phyloP scores from a whole-genome alignment of 2,888 invertebrate genomes.

The Aethes cnicana region DNA sequence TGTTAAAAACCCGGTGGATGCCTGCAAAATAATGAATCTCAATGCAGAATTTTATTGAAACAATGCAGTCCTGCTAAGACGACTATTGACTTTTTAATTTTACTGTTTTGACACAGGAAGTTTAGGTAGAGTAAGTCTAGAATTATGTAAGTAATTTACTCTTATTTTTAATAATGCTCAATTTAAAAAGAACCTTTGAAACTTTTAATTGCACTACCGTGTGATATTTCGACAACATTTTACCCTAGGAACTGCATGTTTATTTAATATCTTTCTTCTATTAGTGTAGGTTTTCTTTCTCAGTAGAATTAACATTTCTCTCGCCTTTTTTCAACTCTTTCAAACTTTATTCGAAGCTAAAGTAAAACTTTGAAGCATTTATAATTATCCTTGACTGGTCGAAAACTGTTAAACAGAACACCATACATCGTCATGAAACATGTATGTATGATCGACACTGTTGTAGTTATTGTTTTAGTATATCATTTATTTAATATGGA shows the following conservation, averaged over 20 bases:
- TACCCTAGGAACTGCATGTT: slow-evolving; percentile 46
- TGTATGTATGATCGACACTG: slow-evolving; percentile 50
- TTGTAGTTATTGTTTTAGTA: slow-evolving; percentile 45
- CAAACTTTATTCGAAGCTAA: slow-evolving; percentile 56
- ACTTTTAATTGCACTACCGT: slow-evolving; percentile 73
- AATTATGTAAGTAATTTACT: slow-evolving; percentile 24
- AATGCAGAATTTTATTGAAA: too few relatives aligned
- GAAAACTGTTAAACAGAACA: slow-evolving; percentile 57
- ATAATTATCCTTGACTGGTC: slow-evolving; percentile 66
- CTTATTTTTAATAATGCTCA: slow-evolving; percentile 48
- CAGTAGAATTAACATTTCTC: slow-evolving; percentile 48
- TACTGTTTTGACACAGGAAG: slow-evolving; percentile 15
- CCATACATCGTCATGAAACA: slow-evolving; percentile 40
- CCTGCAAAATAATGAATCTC: too few relatives aligned
- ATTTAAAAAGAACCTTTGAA: slow-evolving; percentile 62
- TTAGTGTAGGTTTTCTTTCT: slow-evolving; percentile 65
- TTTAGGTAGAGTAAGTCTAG: slow-evolving; percentile 27
- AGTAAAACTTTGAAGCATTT: slow-evolving; percentile 62
- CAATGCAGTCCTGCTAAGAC: not conserved
- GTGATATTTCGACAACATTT: slow-evolving; percentile 46
- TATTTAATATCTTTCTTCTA: slow-evolving; percentile 44
- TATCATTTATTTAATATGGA: slow-evolving; percentile 43
- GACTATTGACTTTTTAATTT: slow-evolving; percentile 15
- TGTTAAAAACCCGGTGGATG: too few relatives aligned
- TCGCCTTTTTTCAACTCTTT: slow-evolving; percentile 53